Base-by-base conservation (phyloP, 2,888 invertebrate species). In the Tethea ocularis region DNA sequence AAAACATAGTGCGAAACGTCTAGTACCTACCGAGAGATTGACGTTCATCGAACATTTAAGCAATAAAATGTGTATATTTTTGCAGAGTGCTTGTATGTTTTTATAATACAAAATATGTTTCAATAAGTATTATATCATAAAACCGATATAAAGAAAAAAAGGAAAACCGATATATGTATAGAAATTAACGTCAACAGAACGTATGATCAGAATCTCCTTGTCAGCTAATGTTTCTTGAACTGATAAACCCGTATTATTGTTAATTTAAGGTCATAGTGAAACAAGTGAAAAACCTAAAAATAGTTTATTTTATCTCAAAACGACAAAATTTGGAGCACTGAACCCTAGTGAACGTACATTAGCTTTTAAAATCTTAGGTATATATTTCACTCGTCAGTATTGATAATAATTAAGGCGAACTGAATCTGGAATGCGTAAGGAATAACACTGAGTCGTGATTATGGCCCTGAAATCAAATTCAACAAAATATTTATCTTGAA, bases 401-500 rank as follows among this genome's bases (percentile, higher is more conserved):
- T 46, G 8, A n/a, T n/a, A 41, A 17, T 41, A 41, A 41, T 41
- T 41, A 41, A 1, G 41, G 2, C 8, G 41, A 17, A 17, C 17
- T 20, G n/a, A 10, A 63, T 63, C 46, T 55, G 53, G 58, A 66
- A 60, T 57, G 56, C 53, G 57, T 64, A 62, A 60, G 58, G 57
- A 55, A 60, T 57, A 61, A 59, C 56, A 60, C 61, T 54, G 22
- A 57, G 33, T 57, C 60, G 61, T 64, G 66, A 75, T 73, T 67
- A 59, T 60, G 57, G 54, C 52, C 26, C 58, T 52, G 56, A 55
- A 62, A 59, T 59, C 57, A 61, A 62, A 61, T 61, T 36, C 22
- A 67, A 63, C 61, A 71, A 70, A 78, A 77, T 80, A 70, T 81
- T 78, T 80, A 81, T 69, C 61, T 72, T 71, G 60, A 38, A 64